Base-by-base conservation (phyloP, 2,113 vertebrate genomes). In the Nibea coibor region DNA sequence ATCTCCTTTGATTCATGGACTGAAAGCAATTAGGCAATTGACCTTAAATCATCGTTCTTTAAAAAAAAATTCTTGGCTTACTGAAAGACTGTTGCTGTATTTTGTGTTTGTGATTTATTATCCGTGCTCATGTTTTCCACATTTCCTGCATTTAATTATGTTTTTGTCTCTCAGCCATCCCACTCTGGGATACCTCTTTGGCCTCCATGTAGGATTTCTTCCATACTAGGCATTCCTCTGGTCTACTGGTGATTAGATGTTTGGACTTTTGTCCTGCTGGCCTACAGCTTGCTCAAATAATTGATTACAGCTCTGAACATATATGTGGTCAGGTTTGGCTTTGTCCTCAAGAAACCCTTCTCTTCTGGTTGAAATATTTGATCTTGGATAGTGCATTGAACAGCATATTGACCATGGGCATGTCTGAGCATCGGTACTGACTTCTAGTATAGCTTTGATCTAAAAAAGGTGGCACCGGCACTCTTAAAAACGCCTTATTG, bases 81-180 rank as follows among this genome's bases (percentile, higher is more conserved):
- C 68, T 53, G 51, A 73, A 67, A 48, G 64, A 82, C 35, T 10
- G 45, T 72, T 35, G 45, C 70, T 45, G 28, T 71, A 16, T 71
- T 57, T 66, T 71, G 39, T 80, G 72, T 45, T 31, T 48, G 8
- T 82, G 76, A 88, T 82, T 87, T 63, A 83, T 83, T 50, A 75
- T 71, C 71, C 75, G 10, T 17, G 35, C 51, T 48, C 56, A 48
- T 69, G 53, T 71, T 82, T 75, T 67, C 54, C 57, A 67, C 72
- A 82, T 64, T 69, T 78, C 39, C 61, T 68, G 69, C 42, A 17
- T 68, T 63, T 70, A 68, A 78, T 82, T 58, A 85, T 81, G 42
- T 65, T 83, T 80, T 64, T 83, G 79, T 85, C 54, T 43, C 53
- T 10, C 39, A 19, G 71, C 61, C 65, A 39, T 70, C 16, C 56